Percentiles rank a stretch among this genome's conserved stretches.
These are phyloP conservation scores for Orussus abietinus DNA, from an alignment of 1,140 invertebrate genomes.

Conservation along the genomic window DNA sequence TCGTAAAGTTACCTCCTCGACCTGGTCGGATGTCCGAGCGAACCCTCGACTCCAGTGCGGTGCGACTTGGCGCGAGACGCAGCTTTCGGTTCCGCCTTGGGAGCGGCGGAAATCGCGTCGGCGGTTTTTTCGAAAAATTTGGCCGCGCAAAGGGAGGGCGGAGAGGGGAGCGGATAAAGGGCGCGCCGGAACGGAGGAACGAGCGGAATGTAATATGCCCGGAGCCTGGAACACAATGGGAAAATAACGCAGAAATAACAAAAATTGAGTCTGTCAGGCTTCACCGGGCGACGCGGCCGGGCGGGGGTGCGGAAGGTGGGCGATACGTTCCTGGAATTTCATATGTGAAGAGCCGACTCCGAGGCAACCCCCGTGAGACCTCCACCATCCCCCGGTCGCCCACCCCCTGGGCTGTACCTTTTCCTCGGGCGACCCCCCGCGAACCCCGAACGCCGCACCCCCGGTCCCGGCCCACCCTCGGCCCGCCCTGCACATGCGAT, in stretches of 20 bases:
- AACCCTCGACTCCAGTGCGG: too few species aligned
- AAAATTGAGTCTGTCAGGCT: background rate
- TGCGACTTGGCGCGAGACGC: too few species aligned
- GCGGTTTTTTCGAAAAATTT: too few species aligned
- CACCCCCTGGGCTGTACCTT: background rate
- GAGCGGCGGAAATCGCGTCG: too few species aligned
- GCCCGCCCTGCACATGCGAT: conserved; percentile 6
- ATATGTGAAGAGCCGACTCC: conserved; percentile 13
- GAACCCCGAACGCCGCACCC: background rate
- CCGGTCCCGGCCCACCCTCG: background rate
- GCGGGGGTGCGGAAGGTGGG: conserved; percentile 6
- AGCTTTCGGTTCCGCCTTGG: too few species aligned
- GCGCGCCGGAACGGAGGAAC: background rate
- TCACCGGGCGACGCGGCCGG: background rate
- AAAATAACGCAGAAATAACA: background rate
- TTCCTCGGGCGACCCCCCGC: background rate
- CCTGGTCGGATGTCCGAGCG: too few species aligned
- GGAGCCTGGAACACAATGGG: background rate
- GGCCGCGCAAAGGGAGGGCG: conserved; percentile 16
- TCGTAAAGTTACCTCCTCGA: too few species aligned
- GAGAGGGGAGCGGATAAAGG: conserved; percentile 18
- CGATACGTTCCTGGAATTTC: conserved; percentile 18
- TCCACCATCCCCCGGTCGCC: background rate
- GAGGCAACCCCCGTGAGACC: background rate
- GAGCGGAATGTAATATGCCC: background rate